Percentiles rank a stretch among this genome's conserved stretches.
These are phyloP conservation scores for Natator depressus DNA, from an alignment of 2,113 vertebrate species.

Conservation along the genomic window DNA sequence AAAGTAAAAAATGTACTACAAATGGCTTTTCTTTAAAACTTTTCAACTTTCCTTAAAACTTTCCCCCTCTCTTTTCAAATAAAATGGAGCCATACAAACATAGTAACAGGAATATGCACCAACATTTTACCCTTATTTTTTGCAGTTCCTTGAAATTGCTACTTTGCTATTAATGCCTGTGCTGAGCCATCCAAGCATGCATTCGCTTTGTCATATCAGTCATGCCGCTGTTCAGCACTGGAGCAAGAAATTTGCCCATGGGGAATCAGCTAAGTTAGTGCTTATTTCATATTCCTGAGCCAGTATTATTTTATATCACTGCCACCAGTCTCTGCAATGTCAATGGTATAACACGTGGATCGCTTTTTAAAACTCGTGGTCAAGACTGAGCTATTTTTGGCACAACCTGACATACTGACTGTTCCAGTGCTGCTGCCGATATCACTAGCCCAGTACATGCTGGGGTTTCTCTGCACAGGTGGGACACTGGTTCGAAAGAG, in stretches of 20 bases:
- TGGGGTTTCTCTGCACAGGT: neutral
- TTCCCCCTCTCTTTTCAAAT: fast-evolving
- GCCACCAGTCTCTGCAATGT: neutral
- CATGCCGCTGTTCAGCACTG: neutral
- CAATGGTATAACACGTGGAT: neutral
- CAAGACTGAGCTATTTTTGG: neutral
- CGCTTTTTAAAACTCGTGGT: neutral
- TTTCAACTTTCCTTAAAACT: fast-evolving
- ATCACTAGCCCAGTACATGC: neutral
- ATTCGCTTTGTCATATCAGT: fast-evolving
- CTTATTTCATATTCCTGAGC: neutral
- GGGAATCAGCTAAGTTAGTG: neutral
- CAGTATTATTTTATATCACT: neutral
- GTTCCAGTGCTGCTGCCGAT: neutral
- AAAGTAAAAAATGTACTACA: neutral
- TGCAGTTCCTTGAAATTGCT: neutral
- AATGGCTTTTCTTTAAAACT: fast-evolving
- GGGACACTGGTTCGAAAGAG: slow-evolving; percentile 7
- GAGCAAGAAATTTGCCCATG: neutral
- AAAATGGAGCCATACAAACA: neutral
- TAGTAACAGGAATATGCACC: fast-evolving
- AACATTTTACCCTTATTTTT: neutral
- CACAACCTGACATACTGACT: neutral
- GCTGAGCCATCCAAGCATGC: neutral
- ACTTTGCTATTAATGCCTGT: neutral